Conservation (phyloP, 2,113 vertebrate species). For the Paramormyrops kingsleyae region DNA sequence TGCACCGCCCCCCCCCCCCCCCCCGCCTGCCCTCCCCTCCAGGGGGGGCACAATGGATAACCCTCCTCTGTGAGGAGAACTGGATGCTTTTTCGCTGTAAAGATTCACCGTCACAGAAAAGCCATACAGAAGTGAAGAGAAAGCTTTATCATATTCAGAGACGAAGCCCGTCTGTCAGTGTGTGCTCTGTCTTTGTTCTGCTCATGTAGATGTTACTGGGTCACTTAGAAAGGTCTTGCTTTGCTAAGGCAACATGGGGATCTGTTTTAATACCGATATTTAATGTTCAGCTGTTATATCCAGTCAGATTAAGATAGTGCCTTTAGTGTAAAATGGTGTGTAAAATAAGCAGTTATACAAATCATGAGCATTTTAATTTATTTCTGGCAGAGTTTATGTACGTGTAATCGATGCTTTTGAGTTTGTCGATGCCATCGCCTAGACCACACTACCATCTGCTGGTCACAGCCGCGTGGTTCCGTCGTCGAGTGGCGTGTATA, state of each 20-base stretch:
- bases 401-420: not conserved
- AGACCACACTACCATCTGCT: slow-evolving; percentile 41
- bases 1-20: not conserved
- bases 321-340: slow-evolving; percentile 40
- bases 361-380: slow-evolving; percentile 20
- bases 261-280: slow-evolving; percentile 30
- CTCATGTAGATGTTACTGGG: slow-evolving; percentile 8
- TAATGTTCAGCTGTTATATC: slow-evolving; percentile 30
- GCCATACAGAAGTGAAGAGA: slow-evolving; percentile 77
- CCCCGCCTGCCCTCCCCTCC: slow-evolving; percentile 31
- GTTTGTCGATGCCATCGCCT: not conserved
- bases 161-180: not conserved
- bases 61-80: slow-evolving; percentile 92
- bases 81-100: slow-evolving; percentile 70
- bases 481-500: not conserved
- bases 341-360: slow-evolving; percentile 36
- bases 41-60: slow-evolving; percentile 71
- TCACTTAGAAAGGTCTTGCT: slow-evolving; percentile 17
- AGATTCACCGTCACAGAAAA: slow-evolving; percentile 75
- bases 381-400: slow-evolving; percentile 12
- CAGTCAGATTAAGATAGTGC: slow-evolving; percentile 53
- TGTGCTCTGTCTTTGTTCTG: slow-evolving; percentile 29
- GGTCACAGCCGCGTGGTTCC: slow-evolving; percentile 14
- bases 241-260: slow-evolving; percentile 13
- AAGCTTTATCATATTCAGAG: slow-evolving; percentile 43